Conservation (phyloP, 2,797 vertebrate genomes). For the Parambassis ranga region DNA sequence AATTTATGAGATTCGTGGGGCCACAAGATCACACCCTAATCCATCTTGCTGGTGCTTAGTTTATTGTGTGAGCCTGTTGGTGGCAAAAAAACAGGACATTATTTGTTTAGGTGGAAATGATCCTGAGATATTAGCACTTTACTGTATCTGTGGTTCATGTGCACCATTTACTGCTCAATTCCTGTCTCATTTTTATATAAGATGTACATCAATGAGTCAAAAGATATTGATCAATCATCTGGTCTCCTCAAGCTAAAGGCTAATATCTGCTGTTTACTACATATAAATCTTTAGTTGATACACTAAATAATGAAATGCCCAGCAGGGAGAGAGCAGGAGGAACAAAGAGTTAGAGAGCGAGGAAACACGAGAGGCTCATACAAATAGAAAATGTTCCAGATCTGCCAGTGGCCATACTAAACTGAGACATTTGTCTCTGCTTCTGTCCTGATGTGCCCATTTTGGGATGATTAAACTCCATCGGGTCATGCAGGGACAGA, state of each 20-base stretch:
- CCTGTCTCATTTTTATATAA: constrained; percentile 43
- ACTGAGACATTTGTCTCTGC: constrained; percentile 77
- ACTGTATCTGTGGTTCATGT: too few species aligned
- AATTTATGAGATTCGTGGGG: too few species aligned
- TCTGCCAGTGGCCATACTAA: constrained; percentile 72
- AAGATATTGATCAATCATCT: constrained; percentile 52
- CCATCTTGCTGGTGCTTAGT: too few species aligned
- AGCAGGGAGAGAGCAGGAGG: constrained; percentile 2
- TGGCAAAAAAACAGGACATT: too few species aligned
- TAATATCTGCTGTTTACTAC: constrained; percentile 55
- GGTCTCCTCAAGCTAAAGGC: constrained; percentile 47
- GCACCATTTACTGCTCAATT: constrained; percentile 15
- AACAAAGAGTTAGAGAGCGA: constrained; percentile 8
- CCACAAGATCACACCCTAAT: too few species aligned
- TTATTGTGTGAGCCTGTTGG: too few species aligned
- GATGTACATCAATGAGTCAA: constrained; percentile 34
- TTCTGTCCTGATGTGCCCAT: constrained; percentile 56
- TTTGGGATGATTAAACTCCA: constrained; percentile 71
- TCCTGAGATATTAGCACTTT: too few species aligned
- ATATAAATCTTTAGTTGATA: constrained; percentile 46
- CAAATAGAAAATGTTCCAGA: constrained; percentile 60
- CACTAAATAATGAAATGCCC: constrained; percentile 54
- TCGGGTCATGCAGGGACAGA: constrained; percentile 61
- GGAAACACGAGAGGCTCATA: constrained; percentile 15
- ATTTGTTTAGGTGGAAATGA: too few species aligned